A percentile compares a stretch with the other conserved stretches of the same genome.
These are phyloP conservation scores for Acrossocheilus fasciatus DNA, from an alignment of 2,797 vertebrate genomes.

Conservation along the genomic window DNA sequence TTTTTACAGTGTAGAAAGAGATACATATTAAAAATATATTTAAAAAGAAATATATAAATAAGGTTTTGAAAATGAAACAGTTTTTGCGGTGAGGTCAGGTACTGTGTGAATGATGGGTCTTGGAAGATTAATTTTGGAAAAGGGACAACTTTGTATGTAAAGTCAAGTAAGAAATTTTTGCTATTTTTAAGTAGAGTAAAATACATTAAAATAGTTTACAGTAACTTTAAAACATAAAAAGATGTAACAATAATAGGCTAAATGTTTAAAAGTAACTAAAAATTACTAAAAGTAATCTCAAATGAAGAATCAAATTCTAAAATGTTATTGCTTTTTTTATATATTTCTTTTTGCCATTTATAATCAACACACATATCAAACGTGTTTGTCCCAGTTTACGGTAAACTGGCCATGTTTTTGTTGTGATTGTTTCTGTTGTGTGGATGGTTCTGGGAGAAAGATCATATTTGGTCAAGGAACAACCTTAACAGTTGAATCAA, in stretches of 20 bases:
- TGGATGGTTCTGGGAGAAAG: conserved; percentile 40
- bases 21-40: too few relatives aligned
- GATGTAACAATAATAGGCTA: too few relatives aligned
- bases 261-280: not conserved
- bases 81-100: conserved; percentile 12
- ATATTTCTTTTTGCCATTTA: not conserved
- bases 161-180: conserved; percentile 21
- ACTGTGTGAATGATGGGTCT: conserved; percentile 38
- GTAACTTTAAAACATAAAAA: not conserved
- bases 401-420: conserved; percentile 41
- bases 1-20: not conserved
- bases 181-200: not conserved
- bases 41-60: not conserved
- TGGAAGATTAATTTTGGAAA: conserved; percentile 41
- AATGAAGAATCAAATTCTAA: not conserved
- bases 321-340: not conserved
- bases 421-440: conserved; percentile 33
- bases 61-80: not conserved
- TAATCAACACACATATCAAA: not conserved
- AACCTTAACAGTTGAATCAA: conserved; percentile 24
- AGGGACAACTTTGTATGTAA: conserved; percentile 24
- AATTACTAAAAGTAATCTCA: not conserved
- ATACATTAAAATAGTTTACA: not conserved
- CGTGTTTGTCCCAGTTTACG: not conserved
- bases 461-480: conserved; percentile 52